Conservation (phyloP, 2,888 invertebrate species). For the Latrodectus elegans region DNA sequence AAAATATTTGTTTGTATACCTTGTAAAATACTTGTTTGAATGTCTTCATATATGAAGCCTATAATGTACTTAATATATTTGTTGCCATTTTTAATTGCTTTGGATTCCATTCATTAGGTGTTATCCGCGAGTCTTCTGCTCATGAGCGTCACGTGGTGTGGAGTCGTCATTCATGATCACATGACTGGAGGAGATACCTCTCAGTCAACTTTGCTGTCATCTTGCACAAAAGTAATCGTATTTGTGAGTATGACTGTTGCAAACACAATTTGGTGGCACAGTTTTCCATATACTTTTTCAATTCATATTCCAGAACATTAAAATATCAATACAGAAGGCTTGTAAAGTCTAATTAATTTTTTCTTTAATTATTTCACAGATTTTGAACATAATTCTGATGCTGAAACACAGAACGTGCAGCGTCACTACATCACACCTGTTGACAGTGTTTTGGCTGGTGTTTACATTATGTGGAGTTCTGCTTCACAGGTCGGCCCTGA, state of each 20-base stretch:
- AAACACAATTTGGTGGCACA: no score
- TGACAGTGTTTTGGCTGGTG: background rate
- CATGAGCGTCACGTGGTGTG: background rate
- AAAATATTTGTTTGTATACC: no score
- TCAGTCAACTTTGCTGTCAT: no score
- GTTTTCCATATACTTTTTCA: no score
- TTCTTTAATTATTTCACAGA: background rate
- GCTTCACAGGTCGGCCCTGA: background rate
- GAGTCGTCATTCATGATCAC: background rate
- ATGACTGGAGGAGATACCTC: background rate
- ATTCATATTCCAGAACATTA: no score
- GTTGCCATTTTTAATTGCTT: no score
- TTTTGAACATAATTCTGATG: slow-evolving; percentile 1
- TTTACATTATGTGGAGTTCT: background rate
- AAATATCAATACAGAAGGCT: no score
- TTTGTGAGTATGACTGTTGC: no score
- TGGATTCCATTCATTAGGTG: background rate
- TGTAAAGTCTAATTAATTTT: background rate
- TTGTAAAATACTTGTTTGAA: no score
- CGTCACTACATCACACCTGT: background rate
- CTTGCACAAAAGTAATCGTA: no score
- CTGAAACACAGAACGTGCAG: background rate
- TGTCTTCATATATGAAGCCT: no score
- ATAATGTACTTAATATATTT: no score
- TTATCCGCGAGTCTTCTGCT: background rate